Base-by-base conservation (phyloP, 1,140 invertebrate species). In the Lepidostoma basale region DNA sequence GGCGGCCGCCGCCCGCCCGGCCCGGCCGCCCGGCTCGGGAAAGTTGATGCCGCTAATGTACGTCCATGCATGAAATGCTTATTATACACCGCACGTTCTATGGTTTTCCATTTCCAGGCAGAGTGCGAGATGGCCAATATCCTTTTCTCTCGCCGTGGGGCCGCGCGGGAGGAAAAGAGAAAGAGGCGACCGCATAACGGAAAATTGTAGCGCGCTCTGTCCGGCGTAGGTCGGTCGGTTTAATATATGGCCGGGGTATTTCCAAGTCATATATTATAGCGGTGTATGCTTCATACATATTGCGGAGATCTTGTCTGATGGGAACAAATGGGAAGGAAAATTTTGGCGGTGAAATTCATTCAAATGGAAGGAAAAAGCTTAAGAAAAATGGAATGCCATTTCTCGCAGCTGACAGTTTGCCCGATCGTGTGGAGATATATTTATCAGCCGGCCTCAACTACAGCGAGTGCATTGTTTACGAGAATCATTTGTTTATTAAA, bases 181-280 rank as follows among this genome's bases (percentile, higher is more conserved):
- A 44, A 28, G 49, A 56, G 30, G 77, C 77, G 74, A 78, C 76
- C 77, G 75, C 80, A 81, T 81, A 81, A 81, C 81, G 81, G 79
- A 80, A 83, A 82, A 82, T 81, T 80, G 80, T 79, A 79, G 78
- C 81, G 79, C 81, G 79, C 82, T 82, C 81, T 83, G 81, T 82
- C 81, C 60, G 33, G 62, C 79, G 77, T 78, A 81, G 80, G 79
- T 81, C 80, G 81, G 77, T 74, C 78, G 49, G 70, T 69, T 72
- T 83, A 83, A 83, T 82, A 82, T 82, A 83, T 79, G 81, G 79
- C 81, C 79, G 79, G 78, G 80, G 81, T 80, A 82, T 83, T 83
- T 81, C 77, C 78, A 79, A 78, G 79, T 80, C 79, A 81, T 83
- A 83, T 83, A 83, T 83, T 83, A 82, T 81, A 81, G 76, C 76